These are phyloP conservation scores for Trichonephila clavata DNA, from an alignment of 1,140 invertebrate species.

Conservation along the genomic window DNA sequence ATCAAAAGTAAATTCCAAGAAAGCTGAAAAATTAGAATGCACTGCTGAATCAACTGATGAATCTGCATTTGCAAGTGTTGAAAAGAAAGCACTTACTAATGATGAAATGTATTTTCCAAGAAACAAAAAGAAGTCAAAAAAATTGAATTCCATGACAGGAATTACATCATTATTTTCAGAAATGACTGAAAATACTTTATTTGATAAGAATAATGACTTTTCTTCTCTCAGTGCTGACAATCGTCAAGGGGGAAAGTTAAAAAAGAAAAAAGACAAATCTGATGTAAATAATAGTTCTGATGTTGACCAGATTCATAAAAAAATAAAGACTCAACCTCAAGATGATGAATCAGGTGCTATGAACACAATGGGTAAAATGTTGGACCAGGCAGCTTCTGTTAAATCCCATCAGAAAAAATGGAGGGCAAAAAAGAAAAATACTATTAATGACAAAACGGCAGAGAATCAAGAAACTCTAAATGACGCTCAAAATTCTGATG, in stretches of 20 bases:
- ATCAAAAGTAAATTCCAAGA: not conserved
- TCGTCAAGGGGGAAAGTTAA: not conserved
- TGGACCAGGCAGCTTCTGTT: not conserved
- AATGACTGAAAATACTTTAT: not conserved
- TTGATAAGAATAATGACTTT: not conserved
- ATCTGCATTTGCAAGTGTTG: not conserved
- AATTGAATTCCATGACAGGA: not conserved
- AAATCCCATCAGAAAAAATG: not conserved
- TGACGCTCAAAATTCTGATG: not conserved
- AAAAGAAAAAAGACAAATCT: not conserved
- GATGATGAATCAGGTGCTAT: not conserved
- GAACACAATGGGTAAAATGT: not conserved
- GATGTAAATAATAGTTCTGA: not conserved
- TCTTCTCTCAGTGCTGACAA: not conserved
- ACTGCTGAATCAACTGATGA: not conserved
- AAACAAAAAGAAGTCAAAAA: not conserved
- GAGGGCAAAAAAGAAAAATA: not conserved
- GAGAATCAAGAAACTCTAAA: not conserved
- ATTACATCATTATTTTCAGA: not conserved
- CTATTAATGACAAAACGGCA: not conserved
- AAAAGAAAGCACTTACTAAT: not conserved
- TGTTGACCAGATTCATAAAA: not conserved
- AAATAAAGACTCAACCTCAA: not conserved
- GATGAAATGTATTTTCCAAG: constrained; percentile 1
- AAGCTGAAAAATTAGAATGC: not conserved